Conservation (phyloP, 1,140 invertebrate species). For the Cydia amplana region DNA sequence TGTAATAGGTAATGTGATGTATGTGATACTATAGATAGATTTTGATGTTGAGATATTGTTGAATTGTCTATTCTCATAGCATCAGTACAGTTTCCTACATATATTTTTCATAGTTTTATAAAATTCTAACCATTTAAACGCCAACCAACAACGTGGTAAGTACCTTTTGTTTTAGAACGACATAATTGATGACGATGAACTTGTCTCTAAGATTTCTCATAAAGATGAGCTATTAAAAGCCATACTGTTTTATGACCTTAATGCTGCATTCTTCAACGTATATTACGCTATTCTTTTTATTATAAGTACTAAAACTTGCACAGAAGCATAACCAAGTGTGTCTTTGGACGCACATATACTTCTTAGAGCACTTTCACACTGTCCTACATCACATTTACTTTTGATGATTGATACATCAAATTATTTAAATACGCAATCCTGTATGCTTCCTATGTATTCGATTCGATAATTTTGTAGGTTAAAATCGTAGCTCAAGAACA, state of each 20-base stretch:
- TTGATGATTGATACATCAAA: not conserved
- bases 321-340: not conserved
- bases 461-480: too few relatives aligned
- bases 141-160: too few relatives aligned
- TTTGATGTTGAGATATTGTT: not conserved
- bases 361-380: not conserved
- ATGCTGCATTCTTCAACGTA: not conserved
- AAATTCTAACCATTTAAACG: too few relatives aligned
- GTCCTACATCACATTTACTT: not conserved
- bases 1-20: not conserved
- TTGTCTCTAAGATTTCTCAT: not conserved
- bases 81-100: too few relatives aligned
- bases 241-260: not conserved
- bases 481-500: too few relatives aligned
- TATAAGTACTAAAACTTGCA: not conserved
- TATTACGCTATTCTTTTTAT: not conserved
- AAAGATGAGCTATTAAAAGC: not conserved
- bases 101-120: too few relatives aligned
- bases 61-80: too few relatives aligned
- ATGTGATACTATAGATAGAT: not conserved
- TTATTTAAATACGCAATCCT: not conserved
- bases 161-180: too few relatives aligned
- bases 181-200: too few relatives aligned
- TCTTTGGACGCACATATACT: not conserved
- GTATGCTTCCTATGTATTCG: too few relatives aligned